Conservation (phyloP, 2,888 invertebrate genomes). For the Apamea crenata region DNA sequence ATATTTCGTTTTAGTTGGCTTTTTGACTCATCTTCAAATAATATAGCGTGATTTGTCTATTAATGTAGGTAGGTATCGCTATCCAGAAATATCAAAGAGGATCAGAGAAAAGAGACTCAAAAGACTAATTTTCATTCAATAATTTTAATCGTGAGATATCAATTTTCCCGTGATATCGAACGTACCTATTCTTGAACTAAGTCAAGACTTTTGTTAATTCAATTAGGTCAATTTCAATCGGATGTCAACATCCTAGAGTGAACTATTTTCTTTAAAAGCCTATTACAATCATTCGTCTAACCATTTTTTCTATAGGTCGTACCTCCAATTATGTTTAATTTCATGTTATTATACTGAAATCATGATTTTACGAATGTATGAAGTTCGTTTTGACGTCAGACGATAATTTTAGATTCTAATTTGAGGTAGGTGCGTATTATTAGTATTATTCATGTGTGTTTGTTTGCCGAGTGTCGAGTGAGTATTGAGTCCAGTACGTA, state of each 20-base stretch:
- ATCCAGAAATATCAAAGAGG: background rate
- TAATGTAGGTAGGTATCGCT: background rate
- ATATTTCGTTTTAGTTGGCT: slow-evolving; percentile 4
- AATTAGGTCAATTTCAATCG: slow-evolving; percentile 18
- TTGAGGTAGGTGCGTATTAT: background rate
- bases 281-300: slow-evolving; percentile 26
- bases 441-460: slow-evolving; percentile 1
- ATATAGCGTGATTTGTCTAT: background rate
- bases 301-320: background rate
- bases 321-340: slow-evolving; percentile 29
- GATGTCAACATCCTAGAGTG: slow-evolving; percentile 18
- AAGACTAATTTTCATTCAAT: background rate
- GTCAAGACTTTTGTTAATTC: background rate
- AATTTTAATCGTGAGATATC: background rate
- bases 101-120: background rate
- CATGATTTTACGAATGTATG: slow-evolving; percentile 22
- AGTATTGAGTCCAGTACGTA: background rate
- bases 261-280: background rate
- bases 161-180: background rate
- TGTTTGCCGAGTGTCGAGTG: background rate
- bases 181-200: too few species aligned
- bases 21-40: background rate
- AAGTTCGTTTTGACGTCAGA: slow-evolving; percentile 22
- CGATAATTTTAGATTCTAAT: slow-evolving; percentile 8
- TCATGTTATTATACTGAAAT: slow-evolving; percentile 33